phyloP scores from a whole-genome alignment of 2,797 vertebrate genomes.

The Crax fasciolata region DNA sequence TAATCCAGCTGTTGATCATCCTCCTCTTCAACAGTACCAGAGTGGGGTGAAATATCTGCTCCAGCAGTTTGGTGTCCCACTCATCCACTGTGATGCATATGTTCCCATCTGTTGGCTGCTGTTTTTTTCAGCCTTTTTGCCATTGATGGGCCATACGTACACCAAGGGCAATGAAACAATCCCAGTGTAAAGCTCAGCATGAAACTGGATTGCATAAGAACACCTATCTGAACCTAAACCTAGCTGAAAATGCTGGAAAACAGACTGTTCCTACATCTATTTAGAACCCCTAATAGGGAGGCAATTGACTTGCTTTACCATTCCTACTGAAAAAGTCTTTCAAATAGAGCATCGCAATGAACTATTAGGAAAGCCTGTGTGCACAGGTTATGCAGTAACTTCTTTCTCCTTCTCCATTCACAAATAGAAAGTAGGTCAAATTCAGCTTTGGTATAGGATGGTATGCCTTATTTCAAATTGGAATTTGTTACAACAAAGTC shows the following conservation, averaged over 20 bases:
- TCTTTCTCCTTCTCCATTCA: background rate
- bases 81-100: fast-evolving
- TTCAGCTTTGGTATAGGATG: background rate
- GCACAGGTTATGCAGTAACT: background rate
- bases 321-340: background rate
- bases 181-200: background rate
- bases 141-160: background rate
- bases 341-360: background rate
- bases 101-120: background rate
- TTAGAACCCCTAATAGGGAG: background rate
- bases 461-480: background rate
- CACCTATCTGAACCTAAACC: background rate
- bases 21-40: background rate
- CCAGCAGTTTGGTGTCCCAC: background rate
- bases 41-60: background rate
- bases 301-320: background rate
- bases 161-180: background rate
- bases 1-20: background rate
- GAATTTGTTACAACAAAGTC: background rate
- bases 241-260: background rate
- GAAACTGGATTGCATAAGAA: background rate
- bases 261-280: background rate
- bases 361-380: background rate
- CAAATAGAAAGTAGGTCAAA: background rate
- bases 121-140: background rate